A percentile compares a stretch with the other conserved stretches of the same genome.
phyloP scores from a whole-genome alignment of 2,888 invertebrate genomes.

The Eilema griseolum region DNA sequence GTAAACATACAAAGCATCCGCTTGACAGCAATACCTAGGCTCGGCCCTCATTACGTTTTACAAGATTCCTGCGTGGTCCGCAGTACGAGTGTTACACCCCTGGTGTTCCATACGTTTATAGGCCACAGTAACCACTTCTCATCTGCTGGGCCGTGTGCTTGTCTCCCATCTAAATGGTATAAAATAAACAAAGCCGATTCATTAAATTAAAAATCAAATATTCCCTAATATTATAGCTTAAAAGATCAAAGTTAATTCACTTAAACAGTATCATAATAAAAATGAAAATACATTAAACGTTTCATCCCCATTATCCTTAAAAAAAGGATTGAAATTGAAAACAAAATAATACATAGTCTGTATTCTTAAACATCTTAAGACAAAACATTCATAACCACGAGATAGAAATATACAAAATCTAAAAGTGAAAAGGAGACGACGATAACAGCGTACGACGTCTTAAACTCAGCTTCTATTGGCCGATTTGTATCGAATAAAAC shows the following conservation, averaged over 20 bases:
- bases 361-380: slow-evolving; percentile 47
- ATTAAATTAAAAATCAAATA: too few species aligned
- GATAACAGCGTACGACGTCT: slow-evolving; percentile 65
- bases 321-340: slow-evolving; percentile 6
- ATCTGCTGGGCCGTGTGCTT: too few species aligned
- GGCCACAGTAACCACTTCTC: too few species aligned
- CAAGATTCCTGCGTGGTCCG: too few species aligned
- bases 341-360: slow-evolving; percentile 16
- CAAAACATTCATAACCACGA: slow-evolving; percentile 44
- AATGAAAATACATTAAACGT: not conserved
- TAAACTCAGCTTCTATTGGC: slow-evolving; percentile 62
- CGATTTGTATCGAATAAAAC: slow-evolving; percentile 67
- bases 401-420: slow-evolving; percentile 41
- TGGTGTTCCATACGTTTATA: too few species aligned
- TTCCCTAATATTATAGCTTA: too few species aligned
- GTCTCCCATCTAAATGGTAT: too few species aligned
- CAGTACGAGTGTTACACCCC: too few species aligned
- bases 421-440: slow-evolving; percentile 66
- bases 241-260: not conserved
- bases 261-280: not conserved
- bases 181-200: too few species aligned
- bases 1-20: too few species aligned
- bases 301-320: not conserved
- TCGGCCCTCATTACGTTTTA: too few species aligned
- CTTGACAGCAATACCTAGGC: too few species aligned